Evolutionary conservation across 1,140 invertebrate species (phyloP).

Genomic region (Magallana ariakensis): DNA sequence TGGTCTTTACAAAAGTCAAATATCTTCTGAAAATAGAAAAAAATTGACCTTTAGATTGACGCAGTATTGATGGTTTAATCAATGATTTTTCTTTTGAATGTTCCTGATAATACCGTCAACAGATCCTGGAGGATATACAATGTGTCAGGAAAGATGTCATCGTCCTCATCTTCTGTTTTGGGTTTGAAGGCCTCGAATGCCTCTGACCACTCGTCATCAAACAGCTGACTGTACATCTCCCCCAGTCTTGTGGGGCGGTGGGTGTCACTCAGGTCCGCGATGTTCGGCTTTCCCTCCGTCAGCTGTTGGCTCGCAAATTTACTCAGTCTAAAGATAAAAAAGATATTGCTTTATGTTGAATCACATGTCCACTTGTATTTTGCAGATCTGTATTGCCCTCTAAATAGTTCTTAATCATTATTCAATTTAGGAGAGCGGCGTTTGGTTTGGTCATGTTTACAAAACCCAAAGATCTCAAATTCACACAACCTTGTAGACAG

Average conservation of each 20-base stretch:
- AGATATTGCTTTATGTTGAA: not conserved
- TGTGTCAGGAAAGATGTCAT: constrained; percentile 4
- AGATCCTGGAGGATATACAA: not conserved
- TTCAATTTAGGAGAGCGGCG: no score
- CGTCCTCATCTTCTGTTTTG: constrained; percentile 13
- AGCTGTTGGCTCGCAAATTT: constrained; percentile 47
- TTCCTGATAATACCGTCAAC: not conserved
- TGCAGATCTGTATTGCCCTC: no score
- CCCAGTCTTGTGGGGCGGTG: constrained; percentile 53
- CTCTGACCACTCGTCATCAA: constrained; percentile 55
- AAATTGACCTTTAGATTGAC: not conserved
- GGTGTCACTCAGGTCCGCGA: constrained; percentile 50
- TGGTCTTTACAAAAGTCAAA: constrained; percentile 26
- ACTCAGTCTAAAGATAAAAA: constrained; percentile 45
- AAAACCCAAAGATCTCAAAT: no score
- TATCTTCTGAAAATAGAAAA: not conserved
- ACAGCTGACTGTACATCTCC: constrained; percentile 46
- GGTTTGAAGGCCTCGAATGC: constrained; percentile 46
- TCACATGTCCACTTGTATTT: no score
- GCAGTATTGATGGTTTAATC: not conserved
- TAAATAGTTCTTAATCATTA: no score
- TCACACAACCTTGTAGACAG: constrained; percentile 14
- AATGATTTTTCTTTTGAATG: not conserved
- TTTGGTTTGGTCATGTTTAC: no score
- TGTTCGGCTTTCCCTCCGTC: constrained; percentile 48